Conservation (phyloP, 2,113 vertebrate genomes). For the Fulica atra region DNA sequence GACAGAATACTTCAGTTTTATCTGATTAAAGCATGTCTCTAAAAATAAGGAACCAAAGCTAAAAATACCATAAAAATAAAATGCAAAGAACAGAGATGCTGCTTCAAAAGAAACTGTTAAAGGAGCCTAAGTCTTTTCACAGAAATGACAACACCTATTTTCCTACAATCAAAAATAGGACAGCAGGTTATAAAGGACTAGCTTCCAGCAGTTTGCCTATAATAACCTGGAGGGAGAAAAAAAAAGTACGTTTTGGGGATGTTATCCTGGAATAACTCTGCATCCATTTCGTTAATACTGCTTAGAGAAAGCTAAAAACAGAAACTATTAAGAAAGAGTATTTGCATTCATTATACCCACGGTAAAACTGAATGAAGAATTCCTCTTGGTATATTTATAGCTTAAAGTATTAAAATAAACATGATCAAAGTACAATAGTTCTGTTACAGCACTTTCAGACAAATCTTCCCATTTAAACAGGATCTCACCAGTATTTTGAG, state of each 20-base stretch:
- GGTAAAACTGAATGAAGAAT: conserved; percentile 5
- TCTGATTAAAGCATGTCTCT: background rate
- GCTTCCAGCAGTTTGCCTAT: background rate
- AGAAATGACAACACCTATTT: background rate
- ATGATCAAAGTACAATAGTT: background rate
- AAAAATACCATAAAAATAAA: background rate
- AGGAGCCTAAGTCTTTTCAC: background rate
- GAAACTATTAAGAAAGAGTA: background rate
- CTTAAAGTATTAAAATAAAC: conserved; percentile 18
- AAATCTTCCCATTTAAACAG: conserved; percentile 2
- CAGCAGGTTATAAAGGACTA: background rate
- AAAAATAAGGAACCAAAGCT: background rate
- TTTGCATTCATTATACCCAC: background rate
- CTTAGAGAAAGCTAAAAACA: conserved; percentile 12
- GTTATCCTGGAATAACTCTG: background rate
- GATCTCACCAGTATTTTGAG: background rate
- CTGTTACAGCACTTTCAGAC: background rate
- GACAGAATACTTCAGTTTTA: background rate
- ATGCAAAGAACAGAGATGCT: background rate
- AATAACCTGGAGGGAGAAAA: background rate
- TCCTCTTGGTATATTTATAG: conserved; percentile 9
- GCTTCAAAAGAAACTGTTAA: background rate
- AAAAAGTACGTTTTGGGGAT: background rate
- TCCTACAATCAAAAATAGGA: background rate
- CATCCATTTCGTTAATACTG: background rate